Evolutionary conservation across 2,113 vertebrate genomes (phyloP).

Genomic region (Sapayoa aenigma): DNA sequence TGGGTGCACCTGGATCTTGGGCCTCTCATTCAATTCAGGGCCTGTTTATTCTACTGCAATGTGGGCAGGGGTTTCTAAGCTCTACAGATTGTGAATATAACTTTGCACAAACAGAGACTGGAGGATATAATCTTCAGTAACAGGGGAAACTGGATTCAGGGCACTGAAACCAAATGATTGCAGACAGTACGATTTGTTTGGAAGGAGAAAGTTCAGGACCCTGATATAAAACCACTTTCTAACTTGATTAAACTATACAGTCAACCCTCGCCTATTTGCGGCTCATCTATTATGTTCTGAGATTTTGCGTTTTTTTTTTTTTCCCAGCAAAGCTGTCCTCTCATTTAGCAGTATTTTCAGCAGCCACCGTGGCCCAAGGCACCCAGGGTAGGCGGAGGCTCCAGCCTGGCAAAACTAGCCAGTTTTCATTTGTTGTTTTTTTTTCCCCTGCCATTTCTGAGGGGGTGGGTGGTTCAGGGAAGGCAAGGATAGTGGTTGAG

Average conservation of each 20-base stretch:
- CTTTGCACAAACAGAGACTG: neutral
- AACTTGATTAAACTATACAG: neutral
- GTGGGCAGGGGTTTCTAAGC: neutral
- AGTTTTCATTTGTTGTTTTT: too few relatives aligned
- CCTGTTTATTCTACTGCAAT: neutral
- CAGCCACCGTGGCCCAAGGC: too few relatives aligned
- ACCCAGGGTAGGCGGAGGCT: too few relatives aligned
- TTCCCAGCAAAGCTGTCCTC: too few relatives aligned
- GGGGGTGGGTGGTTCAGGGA: too few relatives aligned
- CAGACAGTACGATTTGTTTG: neutral
- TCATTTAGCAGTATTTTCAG: too few relatives aligned
- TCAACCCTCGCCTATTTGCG: too few relatives aligned
- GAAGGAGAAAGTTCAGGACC: neutral
- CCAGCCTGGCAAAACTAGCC: too few relatives aligned
- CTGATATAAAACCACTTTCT: neutral
- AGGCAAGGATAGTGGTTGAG: too few relatives aligned
- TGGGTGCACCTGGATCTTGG: neutral
- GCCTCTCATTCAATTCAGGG: neutral
- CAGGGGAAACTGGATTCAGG: neutral
- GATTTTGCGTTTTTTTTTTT: too few relatives aligned
- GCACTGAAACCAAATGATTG: neutral
- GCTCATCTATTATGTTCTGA: too few relatives aligned
- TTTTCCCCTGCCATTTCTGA: too few relatives aligned
- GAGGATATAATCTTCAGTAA: neutral
- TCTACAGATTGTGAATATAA: neutral